phyloP scores from a whole-genome alignment of 2,113 vertebrate species.

The Actenoides lindsayi region DNA sequence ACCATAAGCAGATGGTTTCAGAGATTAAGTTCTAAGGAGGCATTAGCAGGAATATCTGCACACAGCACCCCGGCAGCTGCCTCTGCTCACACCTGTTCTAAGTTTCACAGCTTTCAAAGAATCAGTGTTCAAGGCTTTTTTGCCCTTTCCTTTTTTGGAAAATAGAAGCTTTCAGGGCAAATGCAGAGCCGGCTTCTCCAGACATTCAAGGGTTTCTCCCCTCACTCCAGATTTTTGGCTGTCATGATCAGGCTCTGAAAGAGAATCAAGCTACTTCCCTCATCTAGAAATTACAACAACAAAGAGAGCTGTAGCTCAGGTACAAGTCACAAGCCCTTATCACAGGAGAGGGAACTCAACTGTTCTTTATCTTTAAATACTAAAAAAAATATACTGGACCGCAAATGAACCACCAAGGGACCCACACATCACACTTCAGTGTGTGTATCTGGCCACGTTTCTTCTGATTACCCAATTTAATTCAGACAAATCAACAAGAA shows the following conservation, averaged over 20 bases:
- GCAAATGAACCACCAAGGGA: not conserved
- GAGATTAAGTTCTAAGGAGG: slow-evolving; percentile 74
- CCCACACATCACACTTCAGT: not conserved
- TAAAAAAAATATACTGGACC: not conserved
- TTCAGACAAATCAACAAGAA: not conserved
- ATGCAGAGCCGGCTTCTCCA: not conserved
- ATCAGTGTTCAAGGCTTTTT: slow-evolving; percentile 60
- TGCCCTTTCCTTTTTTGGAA: slow-evolving; percentile 47
- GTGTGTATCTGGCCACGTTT: not conserved
- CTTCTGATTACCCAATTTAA: not conserved
- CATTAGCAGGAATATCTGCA: slow-evolving; percentile 65
- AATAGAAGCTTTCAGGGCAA: slow-evolving; percentile 23
- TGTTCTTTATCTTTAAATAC: not conserved
- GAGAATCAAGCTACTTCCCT: not conserved
- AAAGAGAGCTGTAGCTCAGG: not conserved
- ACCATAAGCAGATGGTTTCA: slow-evolving; percentile 67
- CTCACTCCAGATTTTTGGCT: not conserved
- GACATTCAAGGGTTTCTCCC: not conserved
- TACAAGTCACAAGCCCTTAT: not conserved
- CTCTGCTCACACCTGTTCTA: slow-evolving; percentile 70
- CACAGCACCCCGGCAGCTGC: slow-evolving; percentile 64
- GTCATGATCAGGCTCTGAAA: not conserved
- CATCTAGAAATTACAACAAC: not conserved
- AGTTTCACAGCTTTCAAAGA: slow-evolving; percentile 73
- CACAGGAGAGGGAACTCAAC: not conserved